Evolutionary conservation across 2,113 vertebrate species (phyloP).

Genomic region (Trinectes maculatus): DNA sequence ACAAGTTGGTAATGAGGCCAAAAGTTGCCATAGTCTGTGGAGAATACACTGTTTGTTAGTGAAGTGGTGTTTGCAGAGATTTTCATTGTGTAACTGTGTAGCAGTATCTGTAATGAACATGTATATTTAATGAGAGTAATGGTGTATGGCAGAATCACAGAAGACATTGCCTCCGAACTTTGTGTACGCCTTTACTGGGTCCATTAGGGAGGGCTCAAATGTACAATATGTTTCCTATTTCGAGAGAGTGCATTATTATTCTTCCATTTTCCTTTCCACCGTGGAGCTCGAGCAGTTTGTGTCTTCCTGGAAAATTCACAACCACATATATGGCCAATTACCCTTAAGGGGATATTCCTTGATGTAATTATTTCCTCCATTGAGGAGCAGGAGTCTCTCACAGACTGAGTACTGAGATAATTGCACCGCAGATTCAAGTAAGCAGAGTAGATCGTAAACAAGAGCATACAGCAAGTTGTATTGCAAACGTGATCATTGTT

Average conservation of each 20-base stretch:
- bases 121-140: conserved; percentile 33
- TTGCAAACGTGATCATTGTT: conserved; percentile 13
- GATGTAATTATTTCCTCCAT: conserved; percentile 1
- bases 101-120: conserved; percentile 14
- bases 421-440: conserved; percentile 21
- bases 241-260: conserved; percentile 7
- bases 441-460: conserved; percentile 2
- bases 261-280: conserved; percentile 30
- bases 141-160: conserved; percentile 5
- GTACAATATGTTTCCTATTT: neutral
- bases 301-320: conserved; percentile 8
- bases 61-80: neutral
- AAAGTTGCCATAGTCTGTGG: neutral
- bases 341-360: neutral
- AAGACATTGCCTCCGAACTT: conserved; percentile 6
- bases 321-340: neutral
- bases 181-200: conserved; percentile 9
- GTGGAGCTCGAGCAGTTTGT: neutral
- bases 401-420: conserved; percentile 10
- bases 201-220: conserved; percentile 19
- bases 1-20: conserved; percentile 12
- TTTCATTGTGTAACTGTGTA: neutral
- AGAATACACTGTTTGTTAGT: neutral
- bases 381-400: neutral
- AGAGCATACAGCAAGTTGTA: neutral